These are phyloP conservation scores for Danio aesculapii DNA, from an alignment of 2,797 vertebrate species.

Conservation along the genomic window DNA sequence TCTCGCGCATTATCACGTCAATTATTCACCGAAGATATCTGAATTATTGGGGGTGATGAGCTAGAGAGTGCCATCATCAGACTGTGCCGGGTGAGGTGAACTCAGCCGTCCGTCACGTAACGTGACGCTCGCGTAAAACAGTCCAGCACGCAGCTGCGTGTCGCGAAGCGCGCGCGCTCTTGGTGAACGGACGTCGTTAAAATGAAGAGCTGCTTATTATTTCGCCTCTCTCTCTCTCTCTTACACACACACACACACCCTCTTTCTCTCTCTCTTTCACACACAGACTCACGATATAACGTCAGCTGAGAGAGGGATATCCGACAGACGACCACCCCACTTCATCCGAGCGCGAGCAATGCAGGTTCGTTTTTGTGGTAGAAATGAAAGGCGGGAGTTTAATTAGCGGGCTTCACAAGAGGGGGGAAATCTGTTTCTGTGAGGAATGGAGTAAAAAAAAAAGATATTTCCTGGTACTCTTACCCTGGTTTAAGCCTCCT, in stretches of 20 bases:
- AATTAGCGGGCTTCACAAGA: constrained; percentile 80
- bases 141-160: constrained; percentile 77
- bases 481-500: constrained; percentile 73
- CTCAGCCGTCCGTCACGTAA: constrained; percentile 74
- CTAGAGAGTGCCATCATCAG: constrained; percentile 81
- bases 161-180: constrained; percentile 81
- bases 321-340: constrained; percentile 79
- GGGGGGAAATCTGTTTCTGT: constrained; percentile 57
- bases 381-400: constrained; percentile 82
- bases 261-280: constrained; percentile 12
- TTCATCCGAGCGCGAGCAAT: constrained; percentile 79
- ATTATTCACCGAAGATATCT: constrained; percentile 87
- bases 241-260: not conserved
- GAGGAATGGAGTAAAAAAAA: constrained; percentile 67
- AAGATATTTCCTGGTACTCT: constrained; percentile 71
- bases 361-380: constrained; percentile 81
- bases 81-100: constrained; percentile 80
- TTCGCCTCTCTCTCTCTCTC: constrained; percentile 30
- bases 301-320: constrained; percentile 62
- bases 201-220: constrained; percentile 51
- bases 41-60: constrained; percentile 70
- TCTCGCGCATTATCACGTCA: constrained; percentile 87
- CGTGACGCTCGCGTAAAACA: constrained; percentile 78
- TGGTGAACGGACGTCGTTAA: constrained; percentile 81
- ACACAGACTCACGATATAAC: constrained; percentile 38